These are phyloP conservation scores for Cheracebus regulus DNA, from an alignment of 2,797 vertebrate genomes.

Conservation along the genomic window DNA sequence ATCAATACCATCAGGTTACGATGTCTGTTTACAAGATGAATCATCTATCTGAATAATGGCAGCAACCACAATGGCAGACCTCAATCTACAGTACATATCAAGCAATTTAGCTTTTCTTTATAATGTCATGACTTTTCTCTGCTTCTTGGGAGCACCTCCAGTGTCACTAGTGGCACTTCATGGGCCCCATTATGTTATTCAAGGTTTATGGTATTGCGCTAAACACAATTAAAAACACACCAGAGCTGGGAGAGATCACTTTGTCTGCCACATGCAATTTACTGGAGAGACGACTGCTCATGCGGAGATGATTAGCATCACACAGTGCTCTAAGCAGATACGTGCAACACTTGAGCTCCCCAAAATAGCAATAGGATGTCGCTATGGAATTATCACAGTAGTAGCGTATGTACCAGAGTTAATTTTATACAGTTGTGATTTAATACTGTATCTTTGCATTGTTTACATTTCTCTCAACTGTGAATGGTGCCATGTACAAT, in stretches of 20 bases:
- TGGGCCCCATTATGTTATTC: background rate
- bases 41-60: background rate
- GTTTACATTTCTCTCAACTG: background rate
- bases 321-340: background rate
- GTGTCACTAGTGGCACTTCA: background rate
- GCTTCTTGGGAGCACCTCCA: background rate
- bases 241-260: background rate
- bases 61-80: background rate
- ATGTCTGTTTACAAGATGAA: background rate
- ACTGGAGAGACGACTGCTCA: background rate
- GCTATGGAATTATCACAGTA: background rate
- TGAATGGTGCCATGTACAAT: background rate
- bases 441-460: background rate
- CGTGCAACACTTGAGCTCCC: background rate
- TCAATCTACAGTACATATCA: background rate
- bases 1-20: rapidly evolving
- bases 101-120: background rate
- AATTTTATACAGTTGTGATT: background rate
- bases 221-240: background rate
- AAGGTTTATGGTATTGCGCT: background rate
- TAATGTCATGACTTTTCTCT: background rate
- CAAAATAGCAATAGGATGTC: background rate
- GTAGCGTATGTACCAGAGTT: background rate
- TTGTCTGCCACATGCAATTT: background rate
- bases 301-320: background rate